These are phyloP conservation scores for Mantis religiosa DNA, from an alignment of 2,888 invertebrate genomes.

Conservation along the genomic window DNA sequence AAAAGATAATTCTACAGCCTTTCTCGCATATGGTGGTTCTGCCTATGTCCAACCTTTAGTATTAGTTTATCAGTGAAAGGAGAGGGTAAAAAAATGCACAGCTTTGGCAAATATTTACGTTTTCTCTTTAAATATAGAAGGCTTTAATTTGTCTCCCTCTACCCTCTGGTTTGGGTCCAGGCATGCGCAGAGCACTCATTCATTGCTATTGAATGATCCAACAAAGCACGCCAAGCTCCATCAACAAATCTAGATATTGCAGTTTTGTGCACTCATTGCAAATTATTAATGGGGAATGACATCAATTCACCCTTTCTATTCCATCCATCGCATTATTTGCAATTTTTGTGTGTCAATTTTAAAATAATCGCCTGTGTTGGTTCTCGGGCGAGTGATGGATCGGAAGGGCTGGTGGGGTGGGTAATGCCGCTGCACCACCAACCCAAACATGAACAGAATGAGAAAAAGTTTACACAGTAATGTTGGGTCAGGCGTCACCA, in stretches of 20 bases:
- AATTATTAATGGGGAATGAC: not conserved
- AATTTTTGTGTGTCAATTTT: not conserved
- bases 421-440: not conserved
- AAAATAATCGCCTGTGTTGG: not conserved
- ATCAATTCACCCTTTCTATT: not conserved
- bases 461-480: conserved; percentile 13
- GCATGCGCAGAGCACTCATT: not conserved
- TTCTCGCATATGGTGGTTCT: not conserved
- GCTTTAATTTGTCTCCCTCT: not conserved
- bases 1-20: not conserved
- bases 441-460: conserved; percentile 12
- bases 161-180: not conserved
- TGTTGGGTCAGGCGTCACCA: conserved; percentile 6
- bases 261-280: not conserved
- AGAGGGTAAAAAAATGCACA: not conserved
- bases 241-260: not conserved
- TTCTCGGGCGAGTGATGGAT: not conserved
- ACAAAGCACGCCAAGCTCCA: not conserved
- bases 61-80: not conserved
- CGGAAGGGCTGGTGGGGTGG: not conserved
- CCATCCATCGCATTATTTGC: not conserved
- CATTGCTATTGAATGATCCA: not conserved
- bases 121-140: not conserved
- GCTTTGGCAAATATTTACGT: not conserved
- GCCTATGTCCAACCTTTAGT: not conserved